Conservation (phyloP, 2,113 vertebrate species). For the Halichoerus grypus region DNA sequence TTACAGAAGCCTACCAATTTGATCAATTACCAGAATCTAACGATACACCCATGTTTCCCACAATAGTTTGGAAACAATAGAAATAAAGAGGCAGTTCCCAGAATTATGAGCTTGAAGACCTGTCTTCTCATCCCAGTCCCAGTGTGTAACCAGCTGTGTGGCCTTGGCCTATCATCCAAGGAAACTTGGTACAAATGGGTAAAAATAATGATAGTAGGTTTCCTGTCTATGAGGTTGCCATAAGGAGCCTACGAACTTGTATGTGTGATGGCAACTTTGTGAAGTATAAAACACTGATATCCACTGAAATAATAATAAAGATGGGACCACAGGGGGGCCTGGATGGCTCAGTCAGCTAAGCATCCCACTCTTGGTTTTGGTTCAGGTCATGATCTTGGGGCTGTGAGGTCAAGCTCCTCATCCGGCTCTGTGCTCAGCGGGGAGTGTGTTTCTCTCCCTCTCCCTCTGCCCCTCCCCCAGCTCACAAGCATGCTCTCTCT, state of each 20-base stretch:
- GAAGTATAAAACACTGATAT: not conserved
- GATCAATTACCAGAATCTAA: conserved; percentile 81
- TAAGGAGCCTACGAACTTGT: not conserved
- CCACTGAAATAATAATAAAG: not conserved
- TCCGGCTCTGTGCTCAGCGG: too few relatives aligned
- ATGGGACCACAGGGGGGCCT: not conserved
- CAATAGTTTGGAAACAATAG: conserved; percentile 72
- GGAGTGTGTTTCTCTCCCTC: too few relatives aligned
- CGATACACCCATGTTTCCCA: conserved; percentile 72
- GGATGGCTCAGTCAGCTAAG: not conserved
- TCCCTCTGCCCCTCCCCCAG: too few relatives aligned
- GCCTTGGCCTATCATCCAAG: conserved; percentile 61
- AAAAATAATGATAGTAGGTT: conserved; percentile 42
- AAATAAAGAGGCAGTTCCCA: conserved; percentile 71
- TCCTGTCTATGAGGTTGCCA: not conserved
- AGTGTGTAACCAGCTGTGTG: conserved; percentile 63
- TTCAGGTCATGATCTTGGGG: too few relatives aligned
- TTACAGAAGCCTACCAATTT: conserved; percentile 79
- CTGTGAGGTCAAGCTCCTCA: too few relatives aligned
- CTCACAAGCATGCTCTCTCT: too few relatives aligned
- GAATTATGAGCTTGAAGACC: conserved; percentile 70
- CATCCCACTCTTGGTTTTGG: not conserved
- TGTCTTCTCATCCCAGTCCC: conserved; percentile 56
- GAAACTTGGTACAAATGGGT: conserved; percentile 35
- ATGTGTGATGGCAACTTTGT: not conserved